Percentiles rank a stretch among this genome's conserved stretches.
These are phyloP conservation scores for Elmis aenea DNA, from an alignment of 2,888 invertebrate species.

Conservation along the genomic window DNA sequence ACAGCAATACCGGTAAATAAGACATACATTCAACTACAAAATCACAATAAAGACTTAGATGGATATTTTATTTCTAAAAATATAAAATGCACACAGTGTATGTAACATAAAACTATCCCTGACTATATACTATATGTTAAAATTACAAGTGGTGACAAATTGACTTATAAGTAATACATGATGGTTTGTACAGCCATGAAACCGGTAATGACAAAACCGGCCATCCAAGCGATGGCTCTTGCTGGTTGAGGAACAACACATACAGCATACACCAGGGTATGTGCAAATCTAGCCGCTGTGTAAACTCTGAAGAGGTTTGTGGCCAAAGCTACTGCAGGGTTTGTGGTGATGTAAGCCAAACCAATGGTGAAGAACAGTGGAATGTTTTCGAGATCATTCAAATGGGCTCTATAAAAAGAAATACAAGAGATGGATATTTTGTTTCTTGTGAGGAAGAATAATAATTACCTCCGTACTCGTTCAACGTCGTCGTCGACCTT, in stretches of 20 bases:
- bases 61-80: too few species aligned
- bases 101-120: too few species aligned
- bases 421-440: neutral
- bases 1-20: too few species aligned
- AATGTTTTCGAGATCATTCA: constrained; percentile 70
- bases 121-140: too few species aligned
- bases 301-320: constrained; percentile 51
- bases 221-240: constrained; percentile 29
- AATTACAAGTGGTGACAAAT: too few species aligned
- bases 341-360: constrained; percentile 57
- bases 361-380: constrained; percentile 59
- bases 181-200: constrained; percentile 28
- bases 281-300: constrained; percentile 52
- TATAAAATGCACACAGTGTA: too few species aligned
- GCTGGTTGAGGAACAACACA: constrained; percentile 55
- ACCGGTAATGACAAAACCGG: constrained; percentile 29
- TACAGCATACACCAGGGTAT: constrained; percentile 61
- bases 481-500: constrained; percentile 2
- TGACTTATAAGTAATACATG: constrained; percentile 1
- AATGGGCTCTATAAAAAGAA: constrained; percentile 56
- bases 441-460: neutral
- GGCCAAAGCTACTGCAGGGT: constrained; percentile 51
- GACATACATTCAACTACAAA: too few species aligned
- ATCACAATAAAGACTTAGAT: too few species aligned
- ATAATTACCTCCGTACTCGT: constrained; percentile 4